Evolutionary conservation across 2,113 vertebrate species (phyloP).

Genomic region (Nannobrachium achirus): DNA sequence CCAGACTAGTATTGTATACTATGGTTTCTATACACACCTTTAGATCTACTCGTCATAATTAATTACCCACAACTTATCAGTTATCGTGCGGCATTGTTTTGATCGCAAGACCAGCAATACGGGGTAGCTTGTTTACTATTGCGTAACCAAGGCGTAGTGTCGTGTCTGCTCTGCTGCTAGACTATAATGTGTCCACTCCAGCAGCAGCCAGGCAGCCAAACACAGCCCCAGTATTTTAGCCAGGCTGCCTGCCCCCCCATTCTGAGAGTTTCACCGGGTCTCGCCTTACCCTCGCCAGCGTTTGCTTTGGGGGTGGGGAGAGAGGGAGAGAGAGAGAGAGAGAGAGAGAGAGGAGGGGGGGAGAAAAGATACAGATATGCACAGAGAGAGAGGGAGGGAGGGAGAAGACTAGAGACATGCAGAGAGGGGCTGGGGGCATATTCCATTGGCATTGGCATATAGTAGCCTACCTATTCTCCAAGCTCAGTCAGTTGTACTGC

Average conservation of each 20-base stretch:
- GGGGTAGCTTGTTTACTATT: constrained; percentile 48
- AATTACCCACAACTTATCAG: too few relatives aligned
- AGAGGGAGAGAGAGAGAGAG: not conserved
- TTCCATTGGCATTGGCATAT: too few relatives aligned
- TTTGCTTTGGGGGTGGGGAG: constrained; percentile 52
- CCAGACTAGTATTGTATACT: constrained; percentile 16
- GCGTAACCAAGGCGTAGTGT: constrained; percentile 58
- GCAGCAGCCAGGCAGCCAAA: constrained; percentile 14
- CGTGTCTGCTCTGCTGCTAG: constrained; percentile 26
- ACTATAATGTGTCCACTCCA: constrained; percentile 41
- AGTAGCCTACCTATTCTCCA: too few relatives aligned
- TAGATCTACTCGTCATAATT: not conserved
- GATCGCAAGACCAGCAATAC: constrained; percentile 18
- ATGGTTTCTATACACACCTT: constrained; percentile 2
- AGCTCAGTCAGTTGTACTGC: too few relatives aligned
- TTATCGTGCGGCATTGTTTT: constrained; percentile 8
- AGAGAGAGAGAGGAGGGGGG: constrained; percentile 36
- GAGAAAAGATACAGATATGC: too few relatives aligned
- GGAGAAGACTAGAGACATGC: too few relatives aligned
- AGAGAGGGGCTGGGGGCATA: too few relatives aligned
- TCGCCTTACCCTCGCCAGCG: constrained; percentile 58
- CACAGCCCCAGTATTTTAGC: not conserved
- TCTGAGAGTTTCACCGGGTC: constrained; percentile 57
- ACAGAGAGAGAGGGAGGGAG: too few relatives aligned
- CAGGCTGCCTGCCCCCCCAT: not conserved